Conservation (phyloP, 2,888 invertebrate species). For the Meteorus colon region DNA sequence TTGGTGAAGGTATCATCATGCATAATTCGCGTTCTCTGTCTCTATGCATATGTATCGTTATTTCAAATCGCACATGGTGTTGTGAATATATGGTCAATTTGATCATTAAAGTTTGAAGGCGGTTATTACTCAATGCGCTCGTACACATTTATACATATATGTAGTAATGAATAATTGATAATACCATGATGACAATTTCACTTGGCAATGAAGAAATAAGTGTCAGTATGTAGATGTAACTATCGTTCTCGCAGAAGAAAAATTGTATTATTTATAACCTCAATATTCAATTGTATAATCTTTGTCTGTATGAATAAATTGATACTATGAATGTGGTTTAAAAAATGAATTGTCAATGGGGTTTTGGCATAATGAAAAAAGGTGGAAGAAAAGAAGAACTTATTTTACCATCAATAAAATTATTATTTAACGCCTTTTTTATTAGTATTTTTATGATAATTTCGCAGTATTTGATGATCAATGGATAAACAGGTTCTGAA, state of each 20-base stretch:
- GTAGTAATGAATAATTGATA: conserved; percentile 10
- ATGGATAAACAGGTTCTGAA: conserved; percentile 5
- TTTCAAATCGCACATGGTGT: not conserved
- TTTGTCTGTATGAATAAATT: not conserved
- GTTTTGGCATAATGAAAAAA: not conserved
- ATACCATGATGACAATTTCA: not conserved
- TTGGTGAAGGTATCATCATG: conserved; percentile 31
- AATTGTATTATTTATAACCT: not conserved
- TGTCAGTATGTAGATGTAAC: not conserved
- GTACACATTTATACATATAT: not conserved
- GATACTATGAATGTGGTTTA: not conserved
- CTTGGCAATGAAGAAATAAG: conserved; percentile 4
- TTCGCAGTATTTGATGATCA: not conserved
- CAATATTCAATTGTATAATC: not conserved
- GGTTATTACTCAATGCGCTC: not conserved
- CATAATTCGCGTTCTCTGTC: not conserved
- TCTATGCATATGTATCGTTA: not conserved
- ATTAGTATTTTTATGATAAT: not conserved
- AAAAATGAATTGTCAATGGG: not conserved
- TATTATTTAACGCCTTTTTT: not conserved
- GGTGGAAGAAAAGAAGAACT: not conserved
- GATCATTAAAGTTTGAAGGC: not conserved
- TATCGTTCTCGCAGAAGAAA: not conserved
- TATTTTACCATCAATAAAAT: not conserved
- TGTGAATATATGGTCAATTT: not conserved